Conservation (phyloP, 1,140 invertebrate species). For the Anastatus disparis region DNA sequence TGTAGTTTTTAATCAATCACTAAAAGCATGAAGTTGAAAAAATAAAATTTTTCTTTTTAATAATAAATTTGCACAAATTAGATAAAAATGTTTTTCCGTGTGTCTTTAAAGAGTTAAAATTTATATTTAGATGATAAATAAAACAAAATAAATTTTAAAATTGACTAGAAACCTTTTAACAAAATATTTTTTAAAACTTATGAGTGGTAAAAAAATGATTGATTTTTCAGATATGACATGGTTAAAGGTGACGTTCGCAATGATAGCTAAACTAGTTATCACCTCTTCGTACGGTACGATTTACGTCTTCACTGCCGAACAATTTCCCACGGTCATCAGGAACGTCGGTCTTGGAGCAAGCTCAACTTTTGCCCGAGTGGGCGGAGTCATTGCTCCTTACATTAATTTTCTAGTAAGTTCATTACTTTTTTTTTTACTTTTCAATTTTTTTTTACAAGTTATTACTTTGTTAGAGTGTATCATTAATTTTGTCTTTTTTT, state of each 20-base stretch:
- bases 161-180: too few species aligned
- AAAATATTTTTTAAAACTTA: too few species aligned
- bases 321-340: conserved; percentile 85
- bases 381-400: conserved; percentile 81
- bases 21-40: not conserved
- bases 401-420: conserved; percentile 71
- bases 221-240: conserved; percentile 67
- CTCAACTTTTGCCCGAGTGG: conserved; percentile 81
- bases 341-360: conserved; percentile 82
- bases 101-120: too few species aligned
- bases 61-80: too few species aligned
- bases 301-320: conserved; percentile 84
- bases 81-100: too few species aligned
- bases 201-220: too few species aligned
- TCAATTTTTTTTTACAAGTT: not conserved
- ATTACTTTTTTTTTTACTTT: not conserved
- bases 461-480: not conserved
- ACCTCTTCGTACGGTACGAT: conserved; percentile 83
- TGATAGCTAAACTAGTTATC: conserved; percentile 85
- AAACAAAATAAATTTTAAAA: too few species aligned
- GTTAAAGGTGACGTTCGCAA: conserved; percentile 76
- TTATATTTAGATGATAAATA: not conserved
- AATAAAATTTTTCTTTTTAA: too few species aligned
- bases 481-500: conserved; percentile 14
- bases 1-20: not conserved